A percentile compares a stretch with the other conserved stretches of the same genome.
phyloP scores from a whole-genome alignment of 1,140 invertebrate species.

The Aphis gossypii region DNA sequence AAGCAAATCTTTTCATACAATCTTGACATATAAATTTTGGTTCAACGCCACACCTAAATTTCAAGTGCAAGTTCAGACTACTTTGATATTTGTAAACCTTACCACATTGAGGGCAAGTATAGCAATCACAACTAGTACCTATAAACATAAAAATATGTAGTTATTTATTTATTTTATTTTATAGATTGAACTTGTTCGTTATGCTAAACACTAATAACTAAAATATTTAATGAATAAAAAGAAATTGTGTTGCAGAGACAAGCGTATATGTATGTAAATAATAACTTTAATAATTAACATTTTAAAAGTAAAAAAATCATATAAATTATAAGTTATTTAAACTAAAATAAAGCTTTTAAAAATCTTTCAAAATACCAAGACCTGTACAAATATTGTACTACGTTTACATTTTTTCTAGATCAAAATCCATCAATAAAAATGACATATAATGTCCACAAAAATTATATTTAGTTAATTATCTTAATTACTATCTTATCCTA shows the following conservation, averaged over 20 bases:
- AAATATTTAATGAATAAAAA: background rate
- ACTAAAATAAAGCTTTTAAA: background rate
- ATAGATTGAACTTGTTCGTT: background rate
- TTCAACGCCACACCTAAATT: constrained; percentile 66
- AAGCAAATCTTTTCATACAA: constrained; percentile 58
- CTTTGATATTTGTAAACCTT: constrained; percentile 61
- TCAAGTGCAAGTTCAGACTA: constrained; percentile 66
- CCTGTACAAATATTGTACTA: background rate
- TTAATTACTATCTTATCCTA: background rate
- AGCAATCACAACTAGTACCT: constrained; percentile 34
- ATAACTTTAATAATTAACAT: background rate
- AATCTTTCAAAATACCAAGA: background rate
- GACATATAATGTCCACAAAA: background rate
- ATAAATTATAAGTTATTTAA: background rate
- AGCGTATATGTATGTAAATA: background rate
- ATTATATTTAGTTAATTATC: background rate
- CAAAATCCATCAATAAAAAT: background rate
- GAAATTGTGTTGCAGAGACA: background rate
- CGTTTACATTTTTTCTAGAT: background rate
- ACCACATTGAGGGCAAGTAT: constrained; percentile 59
- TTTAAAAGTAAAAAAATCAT: background rate
- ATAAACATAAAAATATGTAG: background rate
- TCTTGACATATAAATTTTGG: constrained; percentile 65
- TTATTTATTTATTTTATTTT: background rate
- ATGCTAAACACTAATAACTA: background rate